phyloP scores from a whole-genome alignment of 2,888 invertebrate genomes.

The Apocheima hispidaria region DNA sequence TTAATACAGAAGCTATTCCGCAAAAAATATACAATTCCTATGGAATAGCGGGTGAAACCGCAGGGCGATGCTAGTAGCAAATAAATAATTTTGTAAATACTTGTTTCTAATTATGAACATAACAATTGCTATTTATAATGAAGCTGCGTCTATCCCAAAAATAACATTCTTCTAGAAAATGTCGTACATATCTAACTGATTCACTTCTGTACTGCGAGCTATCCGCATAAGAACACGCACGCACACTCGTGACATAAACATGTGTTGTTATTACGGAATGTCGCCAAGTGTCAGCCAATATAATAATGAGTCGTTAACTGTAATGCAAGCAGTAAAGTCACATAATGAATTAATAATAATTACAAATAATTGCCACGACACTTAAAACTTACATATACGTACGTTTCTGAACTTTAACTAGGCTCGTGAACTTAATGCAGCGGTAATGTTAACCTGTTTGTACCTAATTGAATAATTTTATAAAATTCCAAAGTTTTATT shows the following conservation, averaged over 20 bases:
- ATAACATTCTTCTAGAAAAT: not conserved
- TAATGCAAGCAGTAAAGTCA: constrained; percentile 27
- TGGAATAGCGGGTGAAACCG: no score
- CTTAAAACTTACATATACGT: not conserved
- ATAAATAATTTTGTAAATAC: no score
- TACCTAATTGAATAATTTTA: not conserved
- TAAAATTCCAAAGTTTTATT: no score
- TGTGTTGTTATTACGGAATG: constrained; percentile 45
- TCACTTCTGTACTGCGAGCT: constrained; percentile 22
- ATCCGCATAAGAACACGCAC: constrained; percentile 45
- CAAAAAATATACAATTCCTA: no score
- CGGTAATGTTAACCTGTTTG: not conserved
- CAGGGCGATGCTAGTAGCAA: no score
- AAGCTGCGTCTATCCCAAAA: not conserved
- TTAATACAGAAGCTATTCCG: no score
- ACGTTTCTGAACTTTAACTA: not conserved
- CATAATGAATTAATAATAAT: constrained; percentile 27
- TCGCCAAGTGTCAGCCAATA: constrained; percentile 37
- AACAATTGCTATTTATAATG: no score
- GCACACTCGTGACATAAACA: constrained; percentile 46
- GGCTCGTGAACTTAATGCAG: not conserved
- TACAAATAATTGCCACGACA: constrained; percentile 14
- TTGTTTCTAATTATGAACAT: no score
- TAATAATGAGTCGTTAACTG: constrained; percentile 36
- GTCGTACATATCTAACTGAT: constrained; percentile 10